phyloP scores from a whole-genome alignment of 92 coral and sea anemone species.

The Epizoanthus fatuus region DNA sequence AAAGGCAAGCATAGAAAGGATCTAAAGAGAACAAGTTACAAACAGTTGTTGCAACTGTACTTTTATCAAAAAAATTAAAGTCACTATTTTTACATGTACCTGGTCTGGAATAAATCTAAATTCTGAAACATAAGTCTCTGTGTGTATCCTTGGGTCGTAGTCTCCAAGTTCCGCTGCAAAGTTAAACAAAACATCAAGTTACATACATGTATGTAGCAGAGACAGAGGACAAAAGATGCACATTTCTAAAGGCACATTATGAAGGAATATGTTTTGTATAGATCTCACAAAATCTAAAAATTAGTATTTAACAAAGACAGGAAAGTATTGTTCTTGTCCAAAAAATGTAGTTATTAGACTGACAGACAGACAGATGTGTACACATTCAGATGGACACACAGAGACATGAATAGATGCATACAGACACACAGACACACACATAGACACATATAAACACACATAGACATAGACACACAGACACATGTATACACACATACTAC shows the following conservation, averaged over 20 bases:
- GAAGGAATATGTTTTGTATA: too few species aligned
- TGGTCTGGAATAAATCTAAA: conserved; percentile 95
- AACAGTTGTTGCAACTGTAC: neutral
- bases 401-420: neutral
- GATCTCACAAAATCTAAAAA: too few species aligned
- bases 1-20: too few species aligned
- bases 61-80: neutral
- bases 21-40: neutral
- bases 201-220: neutral
- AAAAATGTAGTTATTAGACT: too few species aligned
- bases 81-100: conserved; percentile 47
- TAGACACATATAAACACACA: neutral
- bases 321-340: too few species aligned
- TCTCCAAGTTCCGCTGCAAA: conserved; percentile 96
- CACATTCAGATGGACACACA: too few species aligned
- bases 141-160: conserved; percentile 84
- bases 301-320: too few species aligned
- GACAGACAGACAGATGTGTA: too few species aligned
- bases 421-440: neutral
- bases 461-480: neutral
- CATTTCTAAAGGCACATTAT: neutral
- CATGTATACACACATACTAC: neutral
- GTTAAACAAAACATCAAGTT: neutral
- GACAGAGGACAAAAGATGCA: neutral
- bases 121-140: conserved; percentile 92